Conservation (phyloP, 2,113 vertebrate genomes). For the Neotragus pygmaeus region DNA sequence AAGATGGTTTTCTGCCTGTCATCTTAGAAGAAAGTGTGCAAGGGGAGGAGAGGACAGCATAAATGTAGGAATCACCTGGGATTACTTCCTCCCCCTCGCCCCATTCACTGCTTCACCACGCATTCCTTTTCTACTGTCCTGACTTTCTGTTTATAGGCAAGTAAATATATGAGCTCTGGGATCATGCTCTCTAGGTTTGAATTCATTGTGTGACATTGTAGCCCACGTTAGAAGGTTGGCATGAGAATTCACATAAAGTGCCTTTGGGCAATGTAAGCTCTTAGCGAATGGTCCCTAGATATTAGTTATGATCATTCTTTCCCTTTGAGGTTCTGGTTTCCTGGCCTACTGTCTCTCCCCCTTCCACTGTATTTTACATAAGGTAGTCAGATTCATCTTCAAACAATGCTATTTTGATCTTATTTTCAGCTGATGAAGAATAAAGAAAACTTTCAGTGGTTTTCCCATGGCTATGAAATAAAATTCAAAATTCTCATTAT, state of each 20-base stretch:
- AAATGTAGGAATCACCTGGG: background rate
- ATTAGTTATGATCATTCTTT: background rate
- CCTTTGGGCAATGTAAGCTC: background rate
- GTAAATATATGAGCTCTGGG: background rate
- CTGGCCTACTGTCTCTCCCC: background rate
- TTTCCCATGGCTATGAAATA: background rate
- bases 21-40: background rate
- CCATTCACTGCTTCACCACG: rapidly evolving
- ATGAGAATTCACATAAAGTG: background rate
- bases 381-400: background rate
- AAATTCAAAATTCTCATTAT: background rate
- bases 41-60: background rate
- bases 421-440: background rate
- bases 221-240: background rate
- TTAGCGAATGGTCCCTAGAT: background rate
- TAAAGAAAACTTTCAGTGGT: background rate
- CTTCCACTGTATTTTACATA: background rate
- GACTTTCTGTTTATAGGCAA: background rate
- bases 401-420: background rate
- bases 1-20: background rate
- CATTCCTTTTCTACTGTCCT: background rate
- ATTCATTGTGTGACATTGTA: background rate
- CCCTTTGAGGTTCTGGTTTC: background rate
- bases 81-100: background rate
- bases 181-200: background rate